Conservation (phyloP, 2,888 invertebrate species). For the Stramonita haemastoma region DNA sequence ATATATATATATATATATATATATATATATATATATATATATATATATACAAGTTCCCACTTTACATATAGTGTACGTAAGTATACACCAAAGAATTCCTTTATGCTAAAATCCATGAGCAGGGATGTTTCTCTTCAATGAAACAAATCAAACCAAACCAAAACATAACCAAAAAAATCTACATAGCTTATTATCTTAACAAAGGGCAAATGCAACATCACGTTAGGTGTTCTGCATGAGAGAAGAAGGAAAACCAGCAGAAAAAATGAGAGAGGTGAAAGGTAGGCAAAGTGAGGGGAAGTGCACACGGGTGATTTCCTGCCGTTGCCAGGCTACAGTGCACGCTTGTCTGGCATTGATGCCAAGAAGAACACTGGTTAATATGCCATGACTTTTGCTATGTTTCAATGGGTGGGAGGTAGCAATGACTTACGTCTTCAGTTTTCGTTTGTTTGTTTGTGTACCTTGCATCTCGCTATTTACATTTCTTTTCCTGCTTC, state of each 20-base stretch:
- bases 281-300: background rate
- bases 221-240: background rate
- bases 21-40: background rate
- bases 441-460: too few relatives aligned
- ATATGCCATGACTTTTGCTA: background rate
- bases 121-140: too few relatives aligned
- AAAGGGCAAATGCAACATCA: too few relatives aligned
- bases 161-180: too few relatives aligned
- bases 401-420: background rate
- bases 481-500: too few relatives aligned
- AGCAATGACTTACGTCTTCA: too few relatives aligned
- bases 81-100: background rate
- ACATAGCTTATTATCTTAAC: too few relatives aligned
- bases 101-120: too few relatives aligned
- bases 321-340: background rate
- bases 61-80: background rate
- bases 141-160: too few relatives aligned
- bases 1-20: background rate
- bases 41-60: background rate
- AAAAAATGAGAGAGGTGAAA: background rate
- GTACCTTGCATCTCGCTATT: too few relatives aligned
- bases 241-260: background rate
- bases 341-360: background rate
- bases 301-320: background rate
- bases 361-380: background rate